Conservation (phyloP, 2,113 vertebrate species). For the Tenebrosternarchus preto region DNA sequence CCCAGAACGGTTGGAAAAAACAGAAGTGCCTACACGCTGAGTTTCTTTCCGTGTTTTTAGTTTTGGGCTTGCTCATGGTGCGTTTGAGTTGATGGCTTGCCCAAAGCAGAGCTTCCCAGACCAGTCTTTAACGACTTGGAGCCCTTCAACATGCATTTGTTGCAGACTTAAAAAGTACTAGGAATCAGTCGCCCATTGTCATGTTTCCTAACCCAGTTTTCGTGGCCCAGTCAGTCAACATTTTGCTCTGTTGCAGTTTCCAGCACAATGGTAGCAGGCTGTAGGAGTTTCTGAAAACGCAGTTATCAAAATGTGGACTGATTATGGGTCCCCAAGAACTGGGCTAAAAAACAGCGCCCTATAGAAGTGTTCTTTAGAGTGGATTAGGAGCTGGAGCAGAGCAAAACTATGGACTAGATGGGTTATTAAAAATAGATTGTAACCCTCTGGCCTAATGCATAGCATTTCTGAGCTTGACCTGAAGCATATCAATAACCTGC, state of each 20-base stretch:
- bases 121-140: neutral
- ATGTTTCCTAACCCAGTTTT: too few species aligned
- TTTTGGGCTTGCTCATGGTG: slow-evolving; percentile 53
- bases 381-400: slow-evolving; percentile 15
- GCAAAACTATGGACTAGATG: neutral
- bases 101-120: neutral
- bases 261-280: too few species aligned
- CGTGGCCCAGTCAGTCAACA: too few species aligned
- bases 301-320: too few species aligned
- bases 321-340: too few species aligned
- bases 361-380: neutral
- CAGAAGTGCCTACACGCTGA: slow-evolving; percentile 72
- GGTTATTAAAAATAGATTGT: neutral
- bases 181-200: neutral
- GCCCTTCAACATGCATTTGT: neutral
- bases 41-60: slow-evolving; percentile 58
- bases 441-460: slow-evolving; percentile 15
- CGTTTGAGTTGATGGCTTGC: slow-evolving; percentile 40
- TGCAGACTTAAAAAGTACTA: neutral
- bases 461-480: slow-evolving; percentile 44
- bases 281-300: too few species aligned
- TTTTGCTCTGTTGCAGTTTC: too few species aligned
- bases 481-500: slow-evolving; percentile 48
- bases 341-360: neutral
- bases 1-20: slow-evolving; percentile 44